phyloP scores from a whole-genome alignment of 2,113 vertebrate species.

The Agapornis roseicollis region DNA sequence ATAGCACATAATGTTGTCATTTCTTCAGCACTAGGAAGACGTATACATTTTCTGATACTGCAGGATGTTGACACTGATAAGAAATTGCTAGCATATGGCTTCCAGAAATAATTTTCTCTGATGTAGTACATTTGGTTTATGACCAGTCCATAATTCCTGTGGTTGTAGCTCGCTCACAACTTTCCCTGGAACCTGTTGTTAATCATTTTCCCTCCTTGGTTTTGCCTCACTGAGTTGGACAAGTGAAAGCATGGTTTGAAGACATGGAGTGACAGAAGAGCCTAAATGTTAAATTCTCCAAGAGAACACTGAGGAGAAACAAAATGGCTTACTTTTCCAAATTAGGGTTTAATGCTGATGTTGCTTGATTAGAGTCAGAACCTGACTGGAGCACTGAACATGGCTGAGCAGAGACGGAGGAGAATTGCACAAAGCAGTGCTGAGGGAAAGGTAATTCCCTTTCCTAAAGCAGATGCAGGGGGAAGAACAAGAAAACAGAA shows the following conservation, averaged over 20 bases:
- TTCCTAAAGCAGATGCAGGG: neutral
- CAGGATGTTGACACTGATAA: neutral
- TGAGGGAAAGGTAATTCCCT: neutral
- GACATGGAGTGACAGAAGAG: neutral
- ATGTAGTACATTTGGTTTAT: constrained; percentile 2
- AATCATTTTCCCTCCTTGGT: neutral
- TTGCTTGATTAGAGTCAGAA: neutral
- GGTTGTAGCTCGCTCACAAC: neutral
- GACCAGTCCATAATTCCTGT: neutral
- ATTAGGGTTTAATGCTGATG: neutral
- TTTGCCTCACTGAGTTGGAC: neutral
- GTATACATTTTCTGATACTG: neutral
- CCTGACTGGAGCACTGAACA: neutral
- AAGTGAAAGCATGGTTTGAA: neutral
- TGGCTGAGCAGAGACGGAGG: neutral
- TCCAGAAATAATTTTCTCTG: neutral
- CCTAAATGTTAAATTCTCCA: neutral
- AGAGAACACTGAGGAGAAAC: neutral
- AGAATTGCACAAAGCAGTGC: neutral
- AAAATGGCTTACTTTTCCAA: neutral
- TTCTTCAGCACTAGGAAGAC: neutral
- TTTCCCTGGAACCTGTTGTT: neutral
- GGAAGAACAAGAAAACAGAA: neutral
- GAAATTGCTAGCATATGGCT: neutral
- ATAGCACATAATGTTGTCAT: neutral